Evolutionary conservation across 2,888 invertebrate species (phyloP).

Genomic region (Agrotis puta): DNA sequence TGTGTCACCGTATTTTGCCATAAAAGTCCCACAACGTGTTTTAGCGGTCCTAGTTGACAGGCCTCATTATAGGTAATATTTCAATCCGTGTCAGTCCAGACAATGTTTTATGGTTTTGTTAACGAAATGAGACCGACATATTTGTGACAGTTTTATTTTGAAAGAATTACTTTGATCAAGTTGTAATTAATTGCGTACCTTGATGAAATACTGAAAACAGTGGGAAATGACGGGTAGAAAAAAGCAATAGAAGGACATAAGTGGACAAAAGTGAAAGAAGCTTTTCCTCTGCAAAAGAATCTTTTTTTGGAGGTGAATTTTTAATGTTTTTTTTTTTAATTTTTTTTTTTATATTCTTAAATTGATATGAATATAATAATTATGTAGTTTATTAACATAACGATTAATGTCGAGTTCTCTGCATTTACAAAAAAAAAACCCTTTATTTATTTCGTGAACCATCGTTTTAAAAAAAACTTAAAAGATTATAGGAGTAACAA

Average conservation of each 20-base stretch:
- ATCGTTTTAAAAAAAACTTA: background rate
- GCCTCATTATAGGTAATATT: constrained; percentile 56
- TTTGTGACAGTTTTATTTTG: constrained; percentile 7
- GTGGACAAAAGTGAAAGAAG: too few species aligned
- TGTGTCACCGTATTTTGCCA: constrained; percentile 21
- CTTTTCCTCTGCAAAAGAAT: too few species aligned
- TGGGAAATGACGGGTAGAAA: too few species aligned
- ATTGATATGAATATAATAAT: too few species aligned
- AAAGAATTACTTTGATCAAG: background rate
- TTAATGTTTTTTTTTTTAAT: too few species aligned
- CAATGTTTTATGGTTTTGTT: constrained; percentile 42
- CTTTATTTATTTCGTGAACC: too few species aligned
- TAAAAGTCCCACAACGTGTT: constrained; percentile 43
- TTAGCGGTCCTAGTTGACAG: constrained; percentile 46
- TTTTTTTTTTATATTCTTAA: too few species aligned
- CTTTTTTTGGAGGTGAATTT: too few species aligned
- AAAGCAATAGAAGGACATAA: too few species aligned
- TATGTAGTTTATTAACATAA: too few species aligned
- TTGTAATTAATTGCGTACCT: background rate
- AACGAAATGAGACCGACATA: constrained; percentile 16
- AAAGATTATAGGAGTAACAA: background rate
- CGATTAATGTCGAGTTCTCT: background rate
- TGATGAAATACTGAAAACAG: too few species aligned
- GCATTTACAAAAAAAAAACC: too few species aligned
- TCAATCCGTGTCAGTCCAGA: constrained; percentile 38